Conservation (phyloP, 2,113 vertebrate genomes). For the Rhynchomys soricoides region DNA sequence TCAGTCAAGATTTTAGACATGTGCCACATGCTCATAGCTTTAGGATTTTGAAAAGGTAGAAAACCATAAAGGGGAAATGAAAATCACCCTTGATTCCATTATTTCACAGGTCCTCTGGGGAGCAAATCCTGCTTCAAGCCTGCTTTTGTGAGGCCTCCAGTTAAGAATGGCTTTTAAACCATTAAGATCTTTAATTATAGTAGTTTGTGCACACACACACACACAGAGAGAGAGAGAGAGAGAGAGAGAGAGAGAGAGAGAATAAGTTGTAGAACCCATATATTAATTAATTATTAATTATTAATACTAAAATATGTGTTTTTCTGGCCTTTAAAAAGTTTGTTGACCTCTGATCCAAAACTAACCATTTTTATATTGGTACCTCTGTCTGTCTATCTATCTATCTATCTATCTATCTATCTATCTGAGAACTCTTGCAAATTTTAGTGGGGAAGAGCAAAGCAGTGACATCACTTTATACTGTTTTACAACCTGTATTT, state of each 20-base stretch:
- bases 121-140: neutral
- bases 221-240: neutral
- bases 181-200: neutral
- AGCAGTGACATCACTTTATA: neutral
- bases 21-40: neutral
- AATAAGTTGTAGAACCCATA: neutral
- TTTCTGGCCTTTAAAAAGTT: neutral
- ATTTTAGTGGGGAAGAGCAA: conserved; percentile 3
- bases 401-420: too few relatives aligned
- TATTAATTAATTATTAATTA: too few relatives aligned
- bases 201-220: neutral
- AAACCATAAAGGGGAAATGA: conserved; percentile 16
- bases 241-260: neutral
- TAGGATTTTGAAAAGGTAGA: conserved; percentile 32
- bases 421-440: neutral
- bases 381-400: too few relatives aligned
- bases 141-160: neutral
- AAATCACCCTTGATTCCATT: neutral
- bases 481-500: neutral
- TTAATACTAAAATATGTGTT: conserved; percentile 14
- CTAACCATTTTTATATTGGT: neutral
- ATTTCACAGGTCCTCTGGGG: neutral
- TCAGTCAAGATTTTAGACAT: neutral
- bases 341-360: neutral
- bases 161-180: conserved; percentile 19